These are phyloP conservation scores for Athene noctua DNA, from an alignment of 2,113 vertebrate species.

Conservation along the genomic window DNA sequence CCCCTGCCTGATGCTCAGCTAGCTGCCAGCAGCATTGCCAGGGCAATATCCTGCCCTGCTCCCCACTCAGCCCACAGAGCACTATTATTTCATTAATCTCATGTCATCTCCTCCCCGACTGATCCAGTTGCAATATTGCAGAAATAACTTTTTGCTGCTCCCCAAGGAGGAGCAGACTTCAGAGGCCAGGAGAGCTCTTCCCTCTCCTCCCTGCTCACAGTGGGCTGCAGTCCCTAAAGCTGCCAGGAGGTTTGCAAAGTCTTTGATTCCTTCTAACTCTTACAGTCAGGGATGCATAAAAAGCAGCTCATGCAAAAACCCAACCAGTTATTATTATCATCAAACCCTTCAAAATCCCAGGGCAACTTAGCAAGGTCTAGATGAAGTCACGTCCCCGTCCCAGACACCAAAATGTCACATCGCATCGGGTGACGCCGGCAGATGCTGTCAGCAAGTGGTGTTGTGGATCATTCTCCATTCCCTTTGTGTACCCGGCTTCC, in stretches of 20 bases:
- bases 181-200: background rate
- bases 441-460: conserved; percentile 10
- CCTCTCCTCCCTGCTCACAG: background rate
- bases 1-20: background rate
- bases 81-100: background rate
- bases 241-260: background rate
- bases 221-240: background rate
- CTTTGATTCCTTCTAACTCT: conserved; percentile 27
- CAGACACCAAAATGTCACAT: conserved; percentile 23
- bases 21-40: background rate
- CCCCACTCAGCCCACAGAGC: background rate
- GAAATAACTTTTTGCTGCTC: conserved; percentile 12
- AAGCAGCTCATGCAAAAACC: background rate
- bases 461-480: conserved; percentile 24
- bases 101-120: background rate
- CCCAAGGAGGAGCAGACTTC: background rate
- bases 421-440: background rate
- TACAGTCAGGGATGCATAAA: conserved; percentile 22
- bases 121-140: conserved; percentile 31
- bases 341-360: conserved; percentile 29
- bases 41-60: conserved; percentile 2
- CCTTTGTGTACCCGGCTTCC: background rate
- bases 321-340: conserved; percentile 20
- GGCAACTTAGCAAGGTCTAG: background rate
- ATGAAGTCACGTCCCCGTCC: conserved; percentile 1